Conservation (phyloP, 2,888 invertebrate species). For the Oxystoma pomonae region DNA sequence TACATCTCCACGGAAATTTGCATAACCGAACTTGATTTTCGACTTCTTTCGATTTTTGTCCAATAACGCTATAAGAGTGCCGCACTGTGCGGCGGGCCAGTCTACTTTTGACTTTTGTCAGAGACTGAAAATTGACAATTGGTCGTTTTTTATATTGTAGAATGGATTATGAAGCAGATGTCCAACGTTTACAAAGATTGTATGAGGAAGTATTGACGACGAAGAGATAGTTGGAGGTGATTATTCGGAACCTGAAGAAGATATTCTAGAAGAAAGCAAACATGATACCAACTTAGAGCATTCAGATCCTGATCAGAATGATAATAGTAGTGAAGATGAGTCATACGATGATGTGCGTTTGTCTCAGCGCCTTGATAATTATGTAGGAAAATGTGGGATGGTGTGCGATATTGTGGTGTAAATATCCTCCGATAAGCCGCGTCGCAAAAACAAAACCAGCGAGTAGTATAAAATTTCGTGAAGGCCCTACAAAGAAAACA, state of each 20-base stretch:
- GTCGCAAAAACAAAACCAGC: too few relatives aligned
- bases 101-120: too few relatives aligned
- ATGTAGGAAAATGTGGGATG: constrained; percentile 10
- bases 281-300: constrained; percentile 11
- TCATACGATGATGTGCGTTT: constrained; percentile 10
- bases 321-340: too few relatives aligned
- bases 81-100: too few relatives aligned
- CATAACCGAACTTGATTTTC: too few relatives aligned
- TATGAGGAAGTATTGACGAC: constrained; percentile 8
- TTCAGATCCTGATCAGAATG: constrained; percentile 12
- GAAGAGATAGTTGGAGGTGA: constrained; percentile 11
- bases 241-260: constrained; percentile 8
- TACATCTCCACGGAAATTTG: too few relatives aligned
- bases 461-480: too few relatives aligned
- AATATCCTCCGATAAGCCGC: too few relatives aligned
- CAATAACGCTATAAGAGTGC: too few relatives aligned
- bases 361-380: constrained; percentile 11
- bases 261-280: constrained; percentile 14
- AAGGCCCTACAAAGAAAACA: constrained; percentile 3
- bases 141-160: not conserved
- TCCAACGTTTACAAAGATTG: constrained; percentile 13
- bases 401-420: too few relatives aligned
- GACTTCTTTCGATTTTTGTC: too few relatives aligned
- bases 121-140: not conserved
- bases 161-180: too few relatives aligned